These are phyloP conservation scores for Lepus townsendii DNA, from an alignment of 2,797 vertebrate genomes.

Conservation along the genomic window DNA sequence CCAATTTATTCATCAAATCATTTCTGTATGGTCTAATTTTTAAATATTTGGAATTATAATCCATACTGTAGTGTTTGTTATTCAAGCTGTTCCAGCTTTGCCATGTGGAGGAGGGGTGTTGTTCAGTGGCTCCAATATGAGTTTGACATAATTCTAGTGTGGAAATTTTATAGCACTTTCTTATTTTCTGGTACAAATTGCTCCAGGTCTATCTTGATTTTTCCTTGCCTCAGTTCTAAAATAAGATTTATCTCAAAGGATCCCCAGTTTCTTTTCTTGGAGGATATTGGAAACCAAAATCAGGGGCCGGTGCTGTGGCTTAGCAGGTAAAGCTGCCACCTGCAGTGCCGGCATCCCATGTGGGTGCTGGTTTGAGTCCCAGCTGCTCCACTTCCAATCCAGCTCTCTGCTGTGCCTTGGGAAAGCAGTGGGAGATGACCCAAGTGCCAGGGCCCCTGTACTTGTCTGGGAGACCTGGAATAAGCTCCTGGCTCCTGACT, in stretches of 20 bases:
- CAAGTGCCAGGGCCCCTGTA: too few species aligned
- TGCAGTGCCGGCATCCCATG: too few species aligned
- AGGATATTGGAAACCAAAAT: background rate
- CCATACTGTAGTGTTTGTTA: background rate
- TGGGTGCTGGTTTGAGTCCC: too few species aligned
- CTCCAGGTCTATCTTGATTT: background rate
- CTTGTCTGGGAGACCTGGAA: too few species aligned
- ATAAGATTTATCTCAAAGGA: background rate
- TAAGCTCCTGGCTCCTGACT: too few species aligned
- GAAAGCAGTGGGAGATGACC: too few species aligned
- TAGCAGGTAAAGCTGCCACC: too few species aligned
- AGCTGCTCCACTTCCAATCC: too few species aligned
- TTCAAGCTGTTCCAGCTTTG: constrained; percentile 10
- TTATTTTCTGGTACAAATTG: constrained; percentile 5
- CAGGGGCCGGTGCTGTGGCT: too few species aligned
- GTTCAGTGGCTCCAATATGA: background rate
- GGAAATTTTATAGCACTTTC: background rate
- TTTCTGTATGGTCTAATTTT: background rate
- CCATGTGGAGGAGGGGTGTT: background rate
- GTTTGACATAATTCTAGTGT: background rate
- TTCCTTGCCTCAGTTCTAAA: background rate
- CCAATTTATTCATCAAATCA: background rate
- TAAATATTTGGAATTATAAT: background rate
- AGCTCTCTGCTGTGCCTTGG: too few species aligned
- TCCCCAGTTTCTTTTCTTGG: background rate